These are phyloP conservation scores for Tanytarsus gracilentus DNA, from an alignment of 2,888 invertebrate species.

Conservation along the genomic window DNA sequence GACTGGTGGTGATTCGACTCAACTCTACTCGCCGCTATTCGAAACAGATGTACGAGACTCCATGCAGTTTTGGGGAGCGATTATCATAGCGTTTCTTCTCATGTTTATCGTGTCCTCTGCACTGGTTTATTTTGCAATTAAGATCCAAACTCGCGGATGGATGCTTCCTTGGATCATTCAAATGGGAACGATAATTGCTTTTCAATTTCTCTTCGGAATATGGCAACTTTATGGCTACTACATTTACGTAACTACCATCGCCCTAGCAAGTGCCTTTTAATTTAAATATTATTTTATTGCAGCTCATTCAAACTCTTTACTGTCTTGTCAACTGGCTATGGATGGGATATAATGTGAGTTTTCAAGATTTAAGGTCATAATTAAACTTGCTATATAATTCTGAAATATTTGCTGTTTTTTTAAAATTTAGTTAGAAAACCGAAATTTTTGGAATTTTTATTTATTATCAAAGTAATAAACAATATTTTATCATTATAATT, in stretches of 20 bases:
- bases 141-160: slow-evolving; percentile 62
- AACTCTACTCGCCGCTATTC: slow-evolving; percentile 80
- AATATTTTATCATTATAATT: too few relatives aligned
- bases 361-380: too few relatives aligned
- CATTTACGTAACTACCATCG: slow-evolving; percentile 57
- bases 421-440: too few relatives aligned
- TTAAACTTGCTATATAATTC: too few relatives aligned
- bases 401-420: too few relatives aligned
- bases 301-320: slow-evolving; percentile 72
- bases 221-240: slow-evolving; percentile 85
- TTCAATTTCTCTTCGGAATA: slow-evolving; percentile 70
- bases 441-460: too few relatives aligned
- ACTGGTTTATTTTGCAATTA: slow-evolving; percentile 39
- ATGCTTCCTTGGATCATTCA: slow-evolving; percentile 70
- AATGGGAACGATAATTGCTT: slow-evolving; percentile 59
- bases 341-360: slow-evolving; percentile 78
- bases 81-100: slow-evolving; percentile 39
- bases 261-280: slow-evolving; percentile 8
- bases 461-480: too few relatives aligned
- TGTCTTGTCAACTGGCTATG: slow-evolving; percentile 68
- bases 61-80: slow-evolving; percentile 58
- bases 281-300: slow-evolving; percentile 36
- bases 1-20: slow-evolving; percentile 79
- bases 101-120: slow-evolving; percentile 48
- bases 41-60: slow-evolving; percentile 70